A percentile compares a stretch with the other conserved stretches of the same genome.
These are phyloP conservation scores for Ennomos erosarius DNA, from an alignment of 2,888 invertebrate genomes.

Conservation along the genomic window DNA sequence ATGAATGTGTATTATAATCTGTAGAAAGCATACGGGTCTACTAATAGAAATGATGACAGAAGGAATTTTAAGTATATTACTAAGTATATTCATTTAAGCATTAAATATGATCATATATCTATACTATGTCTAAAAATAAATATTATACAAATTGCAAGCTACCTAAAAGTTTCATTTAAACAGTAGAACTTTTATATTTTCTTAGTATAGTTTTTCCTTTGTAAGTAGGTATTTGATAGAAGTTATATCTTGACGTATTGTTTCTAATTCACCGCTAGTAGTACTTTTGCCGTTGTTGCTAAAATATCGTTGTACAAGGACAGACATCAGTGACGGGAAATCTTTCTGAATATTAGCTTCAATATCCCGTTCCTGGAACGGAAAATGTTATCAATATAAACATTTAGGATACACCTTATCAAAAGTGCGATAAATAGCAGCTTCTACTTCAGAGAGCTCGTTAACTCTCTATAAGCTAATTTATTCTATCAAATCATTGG, in stretches of 20 bases:
- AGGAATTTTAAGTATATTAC: slow-evolving; percentile 17
- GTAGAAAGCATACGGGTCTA: no score
- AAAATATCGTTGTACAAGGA: slow-evolving; percentile 86
- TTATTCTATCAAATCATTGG: no score
- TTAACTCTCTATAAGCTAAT: no score
- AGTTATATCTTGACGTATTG: slow-evolving; percentile 75
- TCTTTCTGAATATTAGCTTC: slow-evolving; percentile 67
- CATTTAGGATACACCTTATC: no score
- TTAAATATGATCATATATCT: slow-evolving; percentile 14
- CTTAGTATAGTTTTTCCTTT: background rate
- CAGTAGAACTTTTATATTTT: background rate
- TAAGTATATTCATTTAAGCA: slow-evolving; percentile 13
- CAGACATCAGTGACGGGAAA: slow-evolving; percentile 85
- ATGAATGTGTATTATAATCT: no score
- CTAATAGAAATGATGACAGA: background rate
- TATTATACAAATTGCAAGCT: slow-evolving; percentile 20
- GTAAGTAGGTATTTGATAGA: slow-evolving; percentile 37
- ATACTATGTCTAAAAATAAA: slow-evolving; percentile 26
- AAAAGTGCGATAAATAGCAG: no score
- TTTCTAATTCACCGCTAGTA: slow-evolving; percentile 69
- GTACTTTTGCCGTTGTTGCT: slow-evolving; percentile 69
- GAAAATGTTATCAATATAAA: slow-evolving; percentile 7
- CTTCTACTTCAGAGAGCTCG: no score
- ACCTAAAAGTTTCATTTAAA: slow-evolving; percentile 13
- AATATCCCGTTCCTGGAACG: slow-evolving; percentile 65